A percentile compares a stretch with the other conserved stretches of the same genome.
phyloP scores from a whole-genome alignment of 2,888 invertebrate species.

The Drosophila histrio region DNA sequence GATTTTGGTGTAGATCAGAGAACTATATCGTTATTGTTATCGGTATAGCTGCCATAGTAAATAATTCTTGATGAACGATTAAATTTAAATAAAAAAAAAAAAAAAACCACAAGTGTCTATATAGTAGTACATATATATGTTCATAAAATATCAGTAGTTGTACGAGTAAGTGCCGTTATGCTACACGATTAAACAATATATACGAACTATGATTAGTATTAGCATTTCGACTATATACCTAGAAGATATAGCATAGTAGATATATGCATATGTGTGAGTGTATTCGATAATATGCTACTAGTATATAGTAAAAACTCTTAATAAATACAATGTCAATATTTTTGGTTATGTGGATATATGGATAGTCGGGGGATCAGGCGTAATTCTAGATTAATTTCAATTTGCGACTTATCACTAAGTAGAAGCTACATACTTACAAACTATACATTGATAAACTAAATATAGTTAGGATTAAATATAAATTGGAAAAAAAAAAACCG shows the following conservation, averaged over 20 bases:
- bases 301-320: slow-evolving; percentile 56
- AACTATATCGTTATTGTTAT: slow-evolving; percentile 6
- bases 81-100: slow-evolving; percentile 34
- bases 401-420: slow-evolving; percentile 49
- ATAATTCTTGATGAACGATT: not conserved
- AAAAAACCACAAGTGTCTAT: slow-evolving; percentile 21
- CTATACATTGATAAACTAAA: slow-evolving; percentile 47
- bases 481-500: slow-evolving; percentile 43
- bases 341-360: not conserved
- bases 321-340: not conserved
- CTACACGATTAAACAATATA: slow-evolving; percentile 50
- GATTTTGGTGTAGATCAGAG: slow-evolving; percentile 15
- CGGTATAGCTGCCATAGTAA: not conserved
- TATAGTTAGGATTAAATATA: slow-evolving; percentile 35
- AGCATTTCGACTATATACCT: slow-evolving; percentile 40
- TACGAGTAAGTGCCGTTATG: slow-evolving; percentile 47
- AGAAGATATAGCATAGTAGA: slow-evolving; percentile 1
- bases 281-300: slow-evolving; percentile 41
- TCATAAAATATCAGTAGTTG: slow-evolving; percentile 33
- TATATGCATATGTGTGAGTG: not conserved
- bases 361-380: not conserved
- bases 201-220: slow-evolving; percentile 48
- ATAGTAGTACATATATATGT: slow-evolving; percentile 15
- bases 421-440: slow-evolving; percentile 63
- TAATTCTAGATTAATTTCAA: slow-evolving; percentile 11